Percentiles rank a stretch among this genome's conserved stretches.
Evolutionary conservation across 1,140 invertebrate genomes (phyloP).

Genomic region (Subanguina moxae): DNA sequence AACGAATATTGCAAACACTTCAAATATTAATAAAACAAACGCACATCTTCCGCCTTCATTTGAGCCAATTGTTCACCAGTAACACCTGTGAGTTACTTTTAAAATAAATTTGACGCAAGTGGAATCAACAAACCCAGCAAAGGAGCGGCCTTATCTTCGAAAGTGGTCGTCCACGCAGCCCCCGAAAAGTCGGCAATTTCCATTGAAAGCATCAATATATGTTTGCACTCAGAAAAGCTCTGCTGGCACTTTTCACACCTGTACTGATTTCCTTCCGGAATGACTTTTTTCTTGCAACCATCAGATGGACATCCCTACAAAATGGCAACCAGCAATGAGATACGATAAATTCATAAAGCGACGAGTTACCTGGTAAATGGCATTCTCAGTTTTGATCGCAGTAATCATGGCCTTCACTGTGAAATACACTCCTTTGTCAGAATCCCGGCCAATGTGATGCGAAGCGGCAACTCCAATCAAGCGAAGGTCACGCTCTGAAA

Average conservation of each 20-base stretch:
- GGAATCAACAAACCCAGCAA: no score
- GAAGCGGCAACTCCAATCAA: conserved; percentile 36
- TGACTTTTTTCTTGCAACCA: conserved; percentile 52
- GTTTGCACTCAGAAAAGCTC: conserved; percentile 79
- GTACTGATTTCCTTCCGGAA: conserved; percentile 74
- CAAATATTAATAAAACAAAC: conserved; percentile 10
- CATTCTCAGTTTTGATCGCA: conserved; percentile 40
- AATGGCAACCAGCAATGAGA: background rate
- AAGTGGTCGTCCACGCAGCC: conserved; percentile 80
- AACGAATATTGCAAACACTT: conserved; percentile 4
- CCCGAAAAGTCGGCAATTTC: conserved; percentile 76
- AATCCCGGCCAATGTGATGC: conserved; percentile 21
- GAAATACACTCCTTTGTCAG: conserved; percentile 39
- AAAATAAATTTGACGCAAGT: no score
- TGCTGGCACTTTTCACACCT: conserved; percentile 88
- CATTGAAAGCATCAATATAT: conserved; percentile 74
- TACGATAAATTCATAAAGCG: background rate
- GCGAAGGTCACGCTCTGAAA: conserved; percentile 51
- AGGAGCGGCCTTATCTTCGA: conserved; percentile 78
- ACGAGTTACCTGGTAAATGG: conserved; percentile 42
- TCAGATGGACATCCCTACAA: conserved; percentile 46
- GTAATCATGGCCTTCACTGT: conserved; percentile 43
- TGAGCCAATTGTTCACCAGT: conserved; percentile 71
- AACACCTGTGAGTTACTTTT: no score
- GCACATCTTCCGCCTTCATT: conserved; percentile 63